phyloP scores from a whole-genome alignment of 1,140 invertebrate genomes.

The Ditylenchus dipsaci region DNA sequence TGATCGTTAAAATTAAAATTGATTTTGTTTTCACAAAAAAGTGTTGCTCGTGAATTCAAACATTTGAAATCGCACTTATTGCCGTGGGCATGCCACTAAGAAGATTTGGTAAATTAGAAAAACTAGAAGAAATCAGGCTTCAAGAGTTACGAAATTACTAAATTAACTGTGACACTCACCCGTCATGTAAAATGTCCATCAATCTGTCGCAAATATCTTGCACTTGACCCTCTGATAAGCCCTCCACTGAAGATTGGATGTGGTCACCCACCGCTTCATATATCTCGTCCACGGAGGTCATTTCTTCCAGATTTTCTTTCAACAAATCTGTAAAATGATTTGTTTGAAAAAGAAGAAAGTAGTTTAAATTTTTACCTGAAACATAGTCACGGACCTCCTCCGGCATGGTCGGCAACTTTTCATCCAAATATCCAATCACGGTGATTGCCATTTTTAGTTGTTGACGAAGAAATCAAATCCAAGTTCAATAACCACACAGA shows the following conservation, averaged over 20 bases:
- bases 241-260: conserved; percentile 27
- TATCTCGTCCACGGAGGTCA: conserved; percentile 29
- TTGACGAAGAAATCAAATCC: conserved; percentile 33
- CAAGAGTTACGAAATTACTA: no score
- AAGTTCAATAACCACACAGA: conserved; percentile 29
- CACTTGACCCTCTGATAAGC: conserved; percentile 27
- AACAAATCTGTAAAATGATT: conserved; percentile 33
- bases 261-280: conserved; percentile 43
- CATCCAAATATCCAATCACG: conserved; percentile 22
- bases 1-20: no score
- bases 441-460: conserved; percentile 19
- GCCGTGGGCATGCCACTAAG: no score
- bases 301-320: conserved; percentile 41
- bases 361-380: conserved; percentile 11
- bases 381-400: conserved; percentile 34
- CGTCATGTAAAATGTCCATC: conserved; percentile 39
- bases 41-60: no score
- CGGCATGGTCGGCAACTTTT: conserved; percentile 30
- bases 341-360: conserved; percentile 6
- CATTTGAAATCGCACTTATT: no score
- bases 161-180: conserved; percentile 2
- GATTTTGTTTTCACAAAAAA: no score
- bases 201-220: conserved; percentile 36
- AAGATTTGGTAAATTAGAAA: no score
- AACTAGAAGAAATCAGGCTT: no score